A percentile compares a stretch with the other conserved stretches of the same genome.
These are phyloP conservation scores for Pterocles gutturalis DNA, from an alignment of 2,113 vertebrate genomes.

Conservation along the genomic window DNA sequence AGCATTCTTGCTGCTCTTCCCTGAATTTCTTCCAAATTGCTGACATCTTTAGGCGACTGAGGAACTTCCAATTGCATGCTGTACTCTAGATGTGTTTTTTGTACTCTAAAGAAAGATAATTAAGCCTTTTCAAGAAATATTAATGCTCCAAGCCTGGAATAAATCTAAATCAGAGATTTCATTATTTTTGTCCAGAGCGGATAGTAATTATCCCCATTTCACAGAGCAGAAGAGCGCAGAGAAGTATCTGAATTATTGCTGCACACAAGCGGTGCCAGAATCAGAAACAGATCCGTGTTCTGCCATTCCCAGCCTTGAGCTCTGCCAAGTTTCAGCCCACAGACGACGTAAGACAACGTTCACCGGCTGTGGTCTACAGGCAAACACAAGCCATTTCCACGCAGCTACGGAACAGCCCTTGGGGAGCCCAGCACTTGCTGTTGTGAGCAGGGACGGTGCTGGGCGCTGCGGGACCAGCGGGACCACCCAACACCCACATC, in stretches of 20 bases:
- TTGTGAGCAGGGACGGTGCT: accelerated
- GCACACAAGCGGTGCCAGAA: not conserved
- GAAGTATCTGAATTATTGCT: not conserved
- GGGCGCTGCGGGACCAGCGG: not conserved
- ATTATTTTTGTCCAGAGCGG: not conserved
- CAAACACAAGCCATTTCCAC: not conserved
- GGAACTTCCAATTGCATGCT: constrained; percentile 38
- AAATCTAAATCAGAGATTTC: constrained; percentile 8
- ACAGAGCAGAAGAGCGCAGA: not conserved
- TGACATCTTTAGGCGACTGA: constrained; percentile 41
- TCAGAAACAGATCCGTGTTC: not conserved
- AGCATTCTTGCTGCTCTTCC: constrained; percentile 43
- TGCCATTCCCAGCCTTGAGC: not conserved
- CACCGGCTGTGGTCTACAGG: not conserved
- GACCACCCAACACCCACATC: accelerated
- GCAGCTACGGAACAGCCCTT: accelerated
- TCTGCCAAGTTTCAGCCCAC: not conserved
- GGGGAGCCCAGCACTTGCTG: not conserved
- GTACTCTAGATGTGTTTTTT: constrained; percentile 26
- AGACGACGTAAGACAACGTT: not conserved
- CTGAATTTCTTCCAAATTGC: constrained; percentile 55
- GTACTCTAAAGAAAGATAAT: constrained; percentile 29
- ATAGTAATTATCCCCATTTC: not conserved
- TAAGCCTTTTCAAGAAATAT: constrained; percentile 44
- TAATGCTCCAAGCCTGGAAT: constrained; percentile 14